phyloP scores from a whole-genome alignment of 2,797 vertebrate genomes.

The Pangasius djambal region DNA sequence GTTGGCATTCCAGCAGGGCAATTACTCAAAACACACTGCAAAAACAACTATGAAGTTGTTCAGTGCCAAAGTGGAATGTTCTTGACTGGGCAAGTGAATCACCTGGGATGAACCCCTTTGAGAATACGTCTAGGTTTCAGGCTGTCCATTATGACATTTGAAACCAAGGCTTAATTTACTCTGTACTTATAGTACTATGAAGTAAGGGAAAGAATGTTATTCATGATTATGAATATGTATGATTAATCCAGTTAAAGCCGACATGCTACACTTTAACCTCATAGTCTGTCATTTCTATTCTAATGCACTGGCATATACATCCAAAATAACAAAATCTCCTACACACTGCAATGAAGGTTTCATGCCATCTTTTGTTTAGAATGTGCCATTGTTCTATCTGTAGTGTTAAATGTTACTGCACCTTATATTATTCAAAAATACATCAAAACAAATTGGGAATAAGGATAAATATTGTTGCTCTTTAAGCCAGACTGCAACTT shows the following conservation, averaged over 20 bases:
- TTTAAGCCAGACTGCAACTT: neutral
- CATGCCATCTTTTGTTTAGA: neutral
- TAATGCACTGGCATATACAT: neutral
- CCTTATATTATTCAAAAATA: neutral
- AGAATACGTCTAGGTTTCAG: neutral
- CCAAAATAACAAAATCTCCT: neutral
- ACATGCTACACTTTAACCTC: neutral
- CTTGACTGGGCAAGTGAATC: slow-evolving; percentile 52
- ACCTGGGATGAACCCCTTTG: slow-evolving; percentile 10
- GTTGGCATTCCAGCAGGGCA: neutral
- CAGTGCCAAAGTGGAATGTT: slow-evolving; percentile 1
- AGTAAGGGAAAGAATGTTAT: neutral
- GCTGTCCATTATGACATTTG: neutral
- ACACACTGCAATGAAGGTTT: neutral
- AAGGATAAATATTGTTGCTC: neutral
- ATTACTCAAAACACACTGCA: slow-evolving; percentile 17
- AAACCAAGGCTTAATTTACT: neutral
- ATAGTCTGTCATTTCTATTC: neutral
- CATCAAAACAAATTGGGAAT: neutral
- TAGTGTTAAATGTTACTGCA: neutral
- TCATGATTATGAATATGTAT: neutral
- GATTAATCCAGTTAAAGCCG: neutral
- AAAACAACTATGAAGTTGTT: neutral
- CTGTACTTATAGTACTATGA: neutral
- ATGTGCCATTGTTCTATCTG: neutral